phyloP scores from a whole-genome alignment of 2,888 invertebrate genomes.

The Polydrusus cervinus region DNA sequence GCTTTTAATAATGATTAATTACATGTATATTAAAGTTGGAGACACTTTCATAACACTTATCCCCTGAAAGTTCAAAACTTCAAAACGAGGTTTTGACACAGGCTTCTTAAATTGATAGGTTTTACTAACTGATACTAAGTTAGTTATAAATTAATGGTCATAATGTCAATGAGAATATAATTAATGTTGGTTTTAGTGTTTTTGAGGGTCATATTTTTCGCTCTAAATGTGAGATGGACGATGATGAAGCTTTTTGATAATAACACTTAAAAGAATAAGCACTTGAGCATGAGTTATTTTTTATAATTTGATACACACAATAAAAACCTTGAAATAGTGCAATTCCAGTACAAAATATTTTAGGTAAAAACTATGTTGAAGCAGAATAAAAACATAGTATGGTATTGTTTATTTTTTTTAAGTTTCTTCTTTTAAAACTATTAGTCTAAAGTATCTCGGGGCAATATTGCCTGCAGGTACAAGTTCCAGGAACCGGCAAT shows the following conservation, averaged over 20 bases:
- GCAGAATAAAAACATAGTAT: no score
- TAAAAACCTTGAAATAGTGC: background rate
- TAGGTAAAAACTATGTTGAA: no score
- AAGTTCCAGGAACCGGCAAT: no score
- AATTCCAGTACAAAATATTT: background rate
- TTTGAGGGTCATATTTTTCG: background rate
- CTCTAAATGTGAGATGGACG: background rate
- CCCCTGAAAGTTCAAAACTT: constrained; percentile 44
- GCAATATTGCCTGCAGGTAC: no score
- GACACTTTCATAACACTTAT: constrained; percentile 40
- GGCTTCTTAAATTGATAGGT: constrained; percentile 47
- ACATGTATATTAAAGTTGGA: constrained; percentile 52
- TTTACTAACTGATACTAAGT: constrained; percentile 45
- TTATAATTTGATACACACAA: background rate
- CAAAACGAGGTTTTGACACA: constrained; percentile 38
- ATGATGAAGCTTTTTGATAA: background rate
- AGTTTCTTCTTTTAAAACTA: no score
- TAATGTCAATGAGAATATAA: constrained; percentile 42
- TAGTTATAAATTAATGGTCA: constrained; percentile 43
- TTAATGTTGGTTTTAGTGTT: constrained; percentile 40
- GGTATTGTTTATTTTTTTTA: no score
- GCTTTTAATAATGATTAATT: constrained; percentile 49
- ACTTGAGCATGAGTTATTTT: background rate
- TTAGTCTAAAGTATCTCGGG: no score
- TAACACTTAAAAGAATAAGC: background rate